phyloP scores from a whole-genome alignment of 2,797 vertebrate genomes.

The Anisognathus igniventris region DNA sequence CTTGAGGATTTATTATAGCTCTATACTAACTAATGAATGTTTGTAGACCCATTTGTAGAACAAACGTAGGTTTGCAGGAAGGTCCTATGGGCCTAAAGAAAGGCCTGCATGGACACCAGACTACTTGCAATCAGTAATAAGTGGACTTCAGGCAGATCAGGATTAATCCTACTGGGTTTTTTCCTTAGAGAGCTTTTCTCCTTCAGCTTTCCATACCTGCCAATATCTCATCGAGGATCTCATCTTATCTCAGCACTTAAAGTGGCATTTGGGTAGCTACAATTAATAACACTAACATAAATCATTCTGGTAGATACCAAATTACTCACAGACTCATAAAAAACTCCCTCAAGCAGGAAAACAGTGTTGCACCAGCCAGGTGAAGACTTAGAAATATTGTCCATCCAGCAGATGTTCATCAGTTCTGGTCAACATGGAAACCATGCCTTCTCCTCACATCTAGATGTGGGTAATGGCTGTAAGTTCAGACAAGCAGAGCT shows the following conservation, averaged over 20 bases:
- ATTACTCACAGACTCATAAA: background rate
- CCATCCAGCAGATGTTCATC: background rate
- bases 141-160: background rate
- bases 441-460: background rate
- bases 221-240: background rate
- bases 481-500: background rate
- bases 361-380: background rate
- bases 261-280: background rate
- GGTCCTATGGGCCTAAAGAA: background rate
- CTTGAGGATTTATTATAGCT: background rate
- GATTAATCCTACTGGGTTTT: background rate
- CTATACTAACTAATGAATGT: background rate
- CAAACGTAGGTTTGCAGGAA: background rate
- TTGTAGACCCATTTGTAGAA: background rate
- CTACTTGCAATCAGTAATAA: background rate
- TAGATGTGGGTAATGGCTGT: background rate
- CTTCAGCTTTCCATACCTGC: background rate
- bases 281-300: background rate
- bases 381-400: background rate
- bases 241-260: background rate
- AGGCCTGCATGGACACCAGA: background rate
- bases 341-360: background rate
- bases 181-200: background rate
- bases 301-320: background rate
- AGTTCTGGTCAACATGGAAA: background rate